Base-by-base conservation (phyloP, 2,888 invertebrate genomes). In the Caenorhabditis wallacei region DNA sequence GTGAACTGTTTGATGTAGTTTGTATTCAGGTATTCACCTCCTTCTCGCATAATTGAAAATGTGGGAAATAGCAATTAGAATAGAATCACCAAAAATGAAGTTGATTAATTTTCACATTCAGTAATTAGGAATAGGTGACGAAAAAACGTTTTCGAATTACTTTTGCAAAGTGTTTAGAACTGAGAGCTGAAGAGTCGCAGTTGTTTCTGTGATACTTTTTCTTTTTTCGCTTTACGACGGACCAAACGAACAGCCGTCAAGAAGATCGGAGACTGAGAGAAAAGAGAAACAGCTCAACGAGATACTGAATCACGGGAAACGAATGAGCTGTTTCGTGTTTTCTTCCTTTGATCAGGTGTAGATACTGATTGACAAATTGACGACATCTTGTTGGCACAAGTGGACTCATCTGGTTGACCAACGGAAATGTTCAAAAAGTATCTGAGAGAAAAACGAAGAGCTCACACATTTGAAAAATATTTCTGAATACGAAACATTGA, bases 171-270 rank as follows among this genome's bases (percentile, higher is more conserved):
- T 69, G 69, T 78, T 53, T 37, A 53, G 66, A 40, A 69, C 53
- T 51, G 63, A 48, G 59, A 48, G 59, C 43, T 66, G 61, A 56
- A 48, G 43, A 59, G 78, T 69, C 69, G 61, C 78, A 78, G 78
- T 78, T 78, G 78, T 69, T 78, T 56, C 78, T 78, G 78, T 78
- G 69, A 78, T 78, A 78, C 78, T 78, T n/a, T 69, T 61, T 68
- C 74, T 53, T 64, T 69, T 30, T 63, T 68, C 35, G 63, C 63
- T 71, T 71, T 53, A 63, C 72, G 63, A 40, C 72, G 61, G 72
- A 40, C 13, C 46, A 30, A 63, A 54, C 69, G 69, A 78, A 59
- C 59, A 69, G 63, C 69, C 61, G 46, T n/a, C 13, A 46, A 71
- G 59, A 35, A 5, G 48, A 48, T 61, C 43, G 35, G 59, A 59